Evolutionary conservation across 2,888 invertebrate genomes (phyloP).

Genomic region (Bugulina stolonifera): DNA sequence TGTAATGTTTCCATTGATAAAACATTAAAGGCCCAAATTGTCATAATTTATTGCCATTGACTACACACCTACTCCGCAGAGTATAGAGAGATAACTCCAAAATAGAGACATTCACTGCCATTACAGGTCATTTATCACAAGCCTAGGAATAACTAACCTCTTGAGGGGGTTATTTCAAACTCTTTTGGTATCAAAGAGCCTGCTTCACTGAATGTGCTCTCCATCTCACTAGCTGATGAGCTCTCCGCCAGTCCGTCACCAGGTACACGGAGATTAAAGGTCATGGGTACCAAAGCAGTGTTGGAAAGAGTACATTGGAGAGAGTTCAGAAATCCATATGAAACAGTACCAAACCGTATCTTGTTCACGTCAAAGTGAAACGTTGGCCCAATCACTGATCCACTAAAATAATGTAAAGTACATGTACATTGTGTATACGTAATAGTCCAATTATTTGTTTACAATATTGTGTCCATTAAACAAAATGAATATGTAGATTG

Average conservation of each 20-base stretch:
- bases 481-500: too few relatives aligned
- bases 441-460: too few relatives aligned
- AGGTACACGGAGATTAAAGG: conserved; percentile 48
- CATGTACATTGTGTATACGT: too few relatives aligned
- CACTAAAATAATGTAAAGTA: conserved; percentile 36
- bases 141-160: too few relatives aligned
- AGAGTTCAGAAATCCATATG: conserved; percentile 48
- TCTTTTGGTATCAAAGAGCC: conserved; percentile 36
- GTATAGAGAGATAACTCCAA: too few relatives aligned
- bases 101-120: too few relatives aligned
- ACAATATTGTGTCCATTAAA: too few relatives aligned
- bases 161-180: conserved; percentile 48
- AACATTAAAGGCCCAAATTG: too few relatives aligned
- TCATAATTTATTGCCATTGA: too few relatives aligned
- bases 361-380: conserved; percentile 52
- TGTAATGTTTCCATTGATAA: too few relatives aligned
- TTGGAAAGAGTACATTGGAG: conserved; percentile 44
- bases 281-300: conserved; percentile 53
- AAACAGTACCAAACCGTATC: conserved; percentile 50
- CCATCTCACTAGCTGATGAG: conserved; percentile 40
- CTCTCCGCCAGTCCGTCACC: conserved; percentile 46
- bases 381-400: conserved; percentile 53
- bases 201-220: conserved; percentile 34
- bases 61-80: too few relatives aligned
- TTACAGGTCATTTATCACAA: too few relatives aligned